Percentiles rank a stretch among this genome's conserved stretches.
phyloP scores from a whole-genome alignment of 1,140 invertebrate species.

The Neodiprion fabricii region DNA sequence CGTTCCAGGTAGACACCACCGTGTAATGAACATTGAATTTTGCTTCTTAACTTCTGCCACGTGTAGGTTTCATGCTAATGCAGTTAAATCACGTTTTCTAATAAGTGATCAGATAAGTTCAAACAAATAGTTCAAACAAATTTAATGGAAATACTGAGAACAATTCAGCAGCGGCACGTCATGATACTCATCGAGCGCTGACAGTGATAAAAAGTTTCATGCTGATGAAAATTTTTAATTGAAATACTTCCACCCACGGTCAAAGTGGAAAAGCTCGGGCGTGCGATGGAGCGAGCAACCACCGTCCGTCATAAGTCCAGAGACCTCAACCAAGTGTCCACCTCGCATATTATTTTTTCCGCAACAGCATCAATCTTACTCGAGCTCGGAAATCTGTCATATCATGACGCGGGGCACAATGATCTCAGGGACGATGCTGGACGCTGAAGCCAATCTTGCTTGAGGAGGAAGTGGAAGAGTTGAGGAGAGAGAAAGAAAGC shows the following conservation, averaged over 20 bases:
- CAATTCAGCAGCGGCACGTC: not conserved
- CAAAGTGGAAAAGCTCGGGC: not conserved
- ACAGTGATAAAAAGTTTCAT: not conserved
- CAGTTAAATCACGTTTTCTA: too few relatives aligned
- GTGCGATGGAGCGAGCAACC: not conserved
- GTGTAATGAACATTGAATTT: too few relatives aligned
- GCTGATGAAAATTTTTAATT: not conserved
- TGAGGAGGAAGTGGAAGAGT: too few relatives aligned
- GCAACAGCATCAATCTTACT: slow-evolving; percentile 9
- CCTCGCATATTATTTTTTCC: slow-evolving; percentile 11
- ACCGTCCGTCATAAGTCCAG: not conserved
- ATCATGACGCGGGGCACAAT: slow-evolving; percentile 3
- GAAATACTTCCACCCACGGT: not conserved
- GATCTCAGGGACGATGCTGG: slow-evolving; percentile 1
- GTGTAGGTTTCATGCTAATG: too few relatives aligned
- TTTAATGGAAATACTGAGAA: not conserved
- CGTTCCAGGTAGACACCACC: too few relatives aligned
- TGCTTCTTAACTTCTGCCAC: too few relatives aligned
- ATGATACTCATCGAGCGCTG: not conserved
- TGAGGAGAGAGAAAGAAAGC: too few relatives aligned
- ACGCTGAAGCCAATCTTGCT: not conserved
- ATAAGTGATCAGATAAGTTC: too few relatives aligned
- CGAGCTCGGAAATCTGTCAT: slow-evolving; percentile 14
- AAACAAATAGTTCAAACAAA: not conserved
- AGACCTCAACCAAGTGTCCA: not conserved